Conservation (phyloP, 2,888 invertebrate species). For the Stenichneumon culpator region DNA sequence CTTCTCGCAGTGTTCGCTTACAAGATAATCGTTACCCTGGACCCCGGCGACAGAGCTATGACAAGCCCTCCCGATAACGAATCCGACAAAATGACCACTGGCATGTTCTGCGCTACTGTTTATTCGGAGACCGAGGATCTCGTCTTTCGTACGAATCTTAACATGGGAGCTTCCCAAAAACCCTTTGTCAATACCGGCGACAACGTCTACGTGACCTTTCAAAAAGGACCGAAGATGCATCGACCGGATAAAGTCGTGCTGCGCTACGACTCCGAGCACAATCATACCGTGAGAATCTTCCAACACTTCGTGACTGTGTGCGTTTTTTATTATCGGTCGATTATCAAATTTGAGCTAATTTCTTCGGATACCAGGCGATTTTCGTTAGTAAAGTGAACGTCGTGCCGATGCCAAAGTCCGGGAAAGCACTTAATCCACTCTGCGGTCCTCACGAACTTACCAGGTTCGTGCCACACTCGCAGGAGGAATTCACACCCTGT, state of each 20-base stretch:
- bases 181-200: slow-evolving; percentile 48
- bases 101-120: slow-evolving; percentile 57
- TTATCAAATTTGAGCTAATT: neutral
- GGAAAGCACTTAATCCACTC: slow-evolving; percentile 22
- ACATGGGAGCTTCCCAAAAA: slow-evolving; percentile 53
- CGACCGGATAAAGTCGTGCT: slow-evolving; percentile 57
- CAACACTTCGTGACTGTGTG: neutral
- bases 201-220: slow-evolving; percentile 59
- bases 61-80: neutral
- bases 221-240: slow-evolving; percentile 55
- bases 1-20: slow-evolving; percentile 57
- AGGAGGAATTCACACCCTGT: slow-evolving; percentile 61
- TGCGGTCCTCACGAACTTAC: slow-evolving; percentile 62
- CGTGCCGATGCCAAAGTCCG: slow-evolving; percentile 44
- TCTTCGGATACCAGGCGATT: slow-evolving; percentile 34
- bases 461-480: slow-evolving; percentile 55
- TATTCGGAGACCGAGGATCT: slow-evolving; percentile 60
- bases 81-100: neutral
- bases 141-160: slow-evolving; percentile 57
- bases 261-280: slow-evolving; percentile 60
- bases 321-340: neutral
- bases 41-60: neutral
- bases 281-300: slow-evolving; percentile 43
- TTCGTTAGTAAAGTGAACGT: slow-evolving; percentile 58
- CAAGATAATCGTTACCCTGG: slow-evolving; percentile 57